phyloP scores from a whole-genome alignment of 2,113 vertebrate species.

The Ptilonorhynchus violaceus region DNA sequence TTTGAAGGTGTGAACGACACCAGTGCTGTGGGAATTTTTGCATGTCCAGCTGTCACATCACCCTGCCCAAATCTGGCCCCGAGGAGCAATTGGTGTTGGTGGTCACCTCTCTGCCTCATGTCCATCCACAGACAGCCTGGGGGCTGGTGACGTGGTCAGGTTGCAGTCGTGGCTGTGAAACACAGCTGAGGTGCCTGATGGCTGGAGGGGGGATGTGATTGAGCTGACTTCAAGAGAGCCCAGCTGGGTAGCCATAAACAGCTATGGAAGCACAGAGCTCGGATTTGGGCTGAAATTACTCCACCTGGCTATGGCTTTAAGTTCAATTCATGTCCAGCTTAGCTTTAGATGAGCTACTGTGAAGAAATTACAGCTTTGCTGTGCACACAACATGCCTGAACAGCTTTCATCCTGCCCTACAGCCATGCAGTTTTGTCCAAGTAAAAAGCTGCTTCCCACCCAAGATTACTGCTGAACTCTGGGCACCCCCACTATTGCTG shows the following conservation, averaged over 20 bases:
- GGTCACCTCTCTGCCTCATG: background rate
- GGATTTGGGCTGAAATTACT: background rate
- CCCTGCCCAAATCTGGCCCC: background rate
- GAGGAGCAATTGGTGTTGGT: background rate
- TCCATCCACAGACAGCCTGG: background rate
- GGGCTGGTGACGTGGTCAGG: background rate
- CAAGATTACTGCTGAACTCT: background rate
- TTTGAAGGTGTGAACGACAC: background rate
- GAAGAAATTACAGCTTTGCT: background rate
- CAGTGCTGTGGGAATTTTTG: background rate
- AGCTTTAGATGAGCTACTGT: background rate
- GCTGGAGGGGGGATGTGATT: background rate
- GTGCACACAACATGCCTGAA: background rate
- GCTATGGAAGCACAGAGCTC: background rate
- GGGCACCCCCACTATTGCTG: too few relatives aligned
- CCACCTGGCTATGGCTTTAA: background rate
- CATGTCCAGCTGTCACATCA: background rate
- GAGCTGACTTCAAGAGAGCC: background rate
- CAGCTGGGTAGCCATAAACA: background rate
- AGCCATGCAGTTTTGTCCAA: rapidly evolving
- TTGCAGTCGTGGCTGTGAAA: background rate
- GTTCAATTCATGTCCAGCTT: background rate
- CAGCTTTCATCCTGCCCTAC: background rate
- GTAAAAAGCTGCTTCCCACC: background rate
- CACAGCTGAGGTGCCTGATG: background rate